phyloP scores from a whole-genome alignment of 2,797 vertebrate genomes.

The Periophthalmus magnuspinnatus region DNA sequence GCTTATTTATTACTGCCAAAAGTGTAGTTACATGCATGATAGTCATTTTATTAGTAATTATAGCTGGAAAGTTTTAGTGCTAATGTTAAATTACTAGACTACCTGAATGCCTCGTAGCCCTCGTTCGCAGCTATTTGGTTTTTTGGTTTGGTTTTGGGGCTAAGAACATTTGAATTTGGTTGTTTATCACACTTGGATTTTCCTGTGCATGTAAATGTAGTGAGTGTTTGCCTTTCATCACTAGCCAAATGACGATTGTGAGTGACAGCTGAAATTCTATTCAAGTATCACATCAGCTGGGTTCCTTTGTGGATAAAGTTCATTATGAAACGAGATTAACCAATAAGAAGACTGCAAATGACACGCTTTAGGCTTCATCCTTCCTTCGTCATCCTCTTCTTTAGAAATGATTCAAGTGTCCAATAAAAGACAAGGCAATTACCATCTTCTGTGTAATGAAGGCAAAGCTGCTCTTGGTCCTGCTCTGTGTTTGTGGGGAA shows the following conservation, averaged over 20 bases:
- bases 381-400: constrained; percentile 57
- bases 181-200: no score
- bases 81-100: no score
- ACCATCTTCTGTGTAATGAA: constrained; percentile 73
- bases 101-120: no score
- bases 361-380: constrained; percentile 66
- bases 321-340: constrained; percentile 63
- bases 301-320: constrained; percentile 53
- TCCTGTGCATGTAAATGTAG: no score
- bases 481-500: constrained; percentile 70
- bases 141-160: no score
- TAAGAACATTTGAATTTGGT: no score
- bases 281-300: constrained; percentile 44
- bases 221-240: constrained; percentile 52
- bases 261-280: constrained; percentile 50
- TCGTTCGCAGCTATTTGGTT: no score
- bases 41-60: no score
- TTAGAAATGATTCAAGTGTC: constrained; percentile 75
- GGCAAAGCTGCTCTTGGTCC: constrained; percentile 67
- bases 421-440: constrained; percentile 80
- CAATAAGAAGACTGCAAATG: constrained; percentile 65
- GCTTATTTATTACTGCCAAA: no score
- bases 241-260: constrained; percentile 45
- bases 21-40: no score
- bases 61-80: no score